These are phyloP conservation scores for Lethocerus indicus DNA, from an alignment of 1,140 invertebrate species.

Conservation along the genomic window DNA sequence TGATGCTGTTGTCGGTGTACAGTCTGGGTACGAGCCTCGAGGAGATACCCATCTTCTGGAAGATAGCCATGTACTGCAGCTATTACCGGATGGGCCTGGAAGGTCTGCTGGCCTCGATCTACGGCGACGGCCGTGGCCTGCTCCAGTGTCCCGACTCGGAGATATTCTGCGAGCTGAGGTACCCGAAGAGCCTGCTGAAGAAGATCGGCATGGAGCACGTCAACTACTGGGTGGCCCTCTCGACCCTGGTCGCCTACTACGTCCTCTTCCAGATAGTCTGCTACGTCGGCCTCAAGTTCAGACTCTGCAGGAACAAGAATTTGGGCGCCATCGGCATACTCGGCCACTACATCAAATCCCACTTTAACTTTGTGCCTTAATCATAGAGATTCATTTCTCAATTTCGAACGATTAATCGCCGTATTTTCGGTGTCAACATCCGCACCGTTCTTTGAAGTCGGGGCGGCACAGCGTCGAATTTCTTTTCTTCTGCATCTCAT, in stretches of 20 bases:
- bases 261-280: constrained; percentile 35
- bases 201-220: constrained; percentile 36
- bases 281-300: constrained; percentile 44
- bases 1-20: constrained; percentile 59
- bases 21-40: constrained; percentile 47
- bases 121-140: constrained; percentile 48
- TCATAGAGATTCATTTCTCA: no score
- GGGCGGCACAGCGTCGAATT: no score
- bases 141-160: constrained; percentile 44
- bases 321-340: constrained; percentile 40
- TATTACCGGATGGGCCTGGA: constrained; percentile 68
- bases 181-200: constrained; percentile 20
- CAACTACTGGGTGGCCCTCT: constrained; percentile 39
- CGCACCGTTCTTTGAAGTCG: no score
- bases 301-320: constrained; percentile 44
- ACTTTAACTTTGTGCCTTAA: constrained; percentile 28
- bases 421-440: no score
- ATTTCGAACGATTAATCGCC: no score
- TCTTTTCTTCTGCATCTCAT: no score
- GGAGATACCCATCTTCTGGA: constrained; percentile 44
- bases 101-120: constrained; percentile 57
- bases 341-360: constrained; percentile 36
- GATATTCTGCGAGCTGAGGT: constrained; percentile 47
- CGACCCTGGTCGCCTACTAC: constrained; percentile 34
- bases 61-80: constrained; percentile 62